A percentile compares a stretch with the other conserved stretches of the same genome.
Evolutionary conservation across 2,888 invertebrate species (phyloP).

Genomic region (Prionchulus punctatus): DNA sequence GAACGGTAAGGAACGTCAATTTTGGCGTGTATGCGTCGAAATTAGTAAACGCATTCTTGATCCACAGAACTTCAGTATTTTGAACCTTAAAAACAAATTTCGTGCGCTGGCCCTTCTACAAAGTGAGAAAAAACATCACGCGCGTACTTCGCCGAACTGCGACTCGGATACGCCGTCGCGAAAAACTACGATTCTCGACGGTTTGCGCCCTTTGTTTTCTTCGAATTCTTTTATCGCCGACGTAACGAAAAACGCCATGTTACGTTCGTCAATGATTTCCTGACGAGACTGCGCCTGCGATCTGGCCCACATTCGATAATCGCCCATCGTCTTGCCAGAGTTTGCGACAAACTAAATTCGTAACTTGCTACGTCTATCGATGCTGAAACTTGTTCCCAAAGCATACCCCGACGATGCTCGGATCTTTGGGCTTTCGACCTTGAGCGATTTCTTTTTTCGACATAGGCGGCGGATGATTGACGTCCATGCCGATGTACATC

Average conservation of each 20-base stretch:
- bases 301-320: background rate
- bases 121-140: too few relatives aligned
- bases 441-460: background rate
- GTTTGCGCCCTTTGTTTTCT: background rate
- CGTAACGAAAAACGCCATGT: too few relatives aligned
- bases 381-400: background rate
- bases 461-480: constrained; percentile 4
- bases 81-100: background rate
- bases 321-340: background rate
- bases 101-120: background rate
- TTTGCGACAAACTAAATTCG: background rate
- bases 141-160: background rate
- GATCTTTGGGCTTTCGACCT: background rate
- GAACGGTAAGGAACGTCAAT: background rate
- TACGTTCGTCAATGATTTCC: too few relatives aligned
- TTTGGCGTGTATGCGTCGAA: background rate
- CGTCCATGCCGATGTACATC: constrained; percentile 1
- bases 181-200: background rate
- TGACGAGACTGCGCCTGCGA: background rate
- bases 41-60: background rate
- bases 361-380: background rate
- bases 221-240: background rate
- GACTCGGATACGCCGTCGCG: constrained; percentile 4
- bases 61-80: background rate
- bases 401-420: constrained; percentile 3